These are phyloP conservation scores for Herpailurus yagouaroundi DNA, from an alignment of 2,113 vertebrate genomes.

Conservation along the genomic window DNA sequence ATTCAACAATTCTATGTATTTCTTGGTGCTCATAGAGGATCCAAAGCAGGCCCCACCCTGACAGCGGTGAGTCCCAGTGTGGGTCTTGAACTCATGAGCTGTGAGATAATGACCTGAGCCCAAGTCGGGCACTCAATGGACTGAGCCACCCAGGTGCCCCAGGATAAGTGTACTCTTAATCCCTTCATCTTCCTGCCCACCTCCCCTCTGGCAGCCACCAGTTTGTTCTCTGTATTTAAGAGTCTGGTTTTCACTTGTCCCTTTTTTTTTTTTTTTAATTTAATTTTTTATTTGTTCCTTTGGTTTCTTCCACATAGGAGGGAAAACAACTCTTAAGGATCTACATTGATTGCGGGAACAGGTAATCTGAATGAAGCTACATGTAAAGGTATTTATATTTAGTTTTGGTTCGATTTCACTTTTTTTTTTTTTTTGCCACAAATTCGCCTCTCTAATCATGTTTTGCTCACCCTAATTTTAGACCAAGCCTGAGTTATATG, in stretches of 20 bases:
- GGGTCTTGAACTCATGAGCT: too few species aligned
- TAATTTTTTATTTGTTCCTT: background rate
- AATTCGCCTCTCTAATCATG: conserved; percentile 5
- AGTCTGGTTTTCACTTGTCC: background rate
- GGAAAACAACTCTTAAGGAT: background rate
- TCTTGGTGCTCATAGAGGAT: background rate
- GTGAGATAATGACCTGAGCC: too few species aligned
- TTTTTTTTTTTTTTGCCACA: background rate
- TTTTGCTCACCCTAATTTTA: conserved; percentile 59
- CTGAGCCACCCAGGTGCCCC: too few species aligned
- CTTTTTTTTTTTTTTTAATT: too few species aligned
- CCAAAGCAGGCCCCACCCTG: too few species aligned
- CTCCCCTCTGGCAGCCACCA: background rate
- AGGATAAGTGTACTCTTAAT: background rate
- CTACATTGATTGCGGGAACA: background rate
- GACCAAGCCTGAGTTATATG: background rate
- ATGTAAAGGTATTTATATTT: conserved; percentile 1
- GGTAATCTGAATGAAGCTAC: background rate
- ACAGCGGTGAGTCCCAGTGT: too few species aligned
- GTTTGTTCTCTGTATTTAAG: background rate
- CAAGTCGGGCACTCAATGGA: too few species aligned
- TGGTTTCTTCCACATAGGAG: background rate
- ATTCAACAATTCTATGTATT: background rate
- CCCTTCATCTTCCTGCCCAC: background rate
- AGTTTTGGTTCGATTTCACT: background rate